A percentile compares a stretch with the other conserved stretches of the same genome.
Evolutionary conservation across 2,113 vertebrate genomes (phyloP).

Genomic region (Alectura lathami): DNA sequence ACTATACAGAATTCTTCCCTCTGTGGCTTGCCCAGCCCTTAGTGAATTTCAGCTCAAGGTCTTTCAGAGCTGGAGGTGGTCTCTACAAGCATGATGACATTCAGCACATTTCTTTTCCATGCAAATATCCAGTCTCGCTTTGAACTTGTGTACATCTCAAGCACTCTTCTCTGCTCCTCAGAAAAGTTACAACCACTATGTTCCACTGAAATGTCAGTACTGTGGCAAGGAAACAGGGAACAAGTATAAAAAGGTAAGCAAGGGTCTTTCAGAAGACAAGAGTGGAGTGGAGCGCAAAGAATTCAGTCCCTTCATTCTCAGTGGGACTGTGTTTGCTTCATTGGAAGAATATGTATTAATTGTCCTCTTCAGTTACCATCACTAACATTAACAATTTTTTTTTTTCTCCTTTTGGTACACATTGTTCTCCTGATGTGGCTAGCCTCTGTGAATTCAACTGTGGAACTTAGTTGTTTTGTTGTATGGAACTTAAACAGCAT

Average conservation of each 20-base stretch:
- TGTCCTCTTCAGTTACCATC: not conserved
- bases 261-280: not conserved
- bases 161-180: not conserved
- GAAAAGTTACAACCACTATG: not conserved
- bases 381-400: not conserved
- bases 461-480: no score
- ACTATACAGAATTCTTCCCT: not conserved
- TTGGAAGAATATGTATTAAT: not conserved
- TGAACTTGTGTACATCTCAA: not conserved
- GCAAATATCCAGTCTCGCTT: not conserved
- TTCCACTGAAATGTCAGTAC: not conserved
- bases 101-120: not conserved
- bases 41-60: not conserved
- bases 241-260: not conserved
- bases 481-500: no score
- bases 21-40: not conserved
- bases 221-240: not conserved
- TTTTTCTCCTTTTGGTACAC: not conserved
- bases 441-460: not conserved
- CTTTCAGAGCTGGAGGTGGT: not conserved
- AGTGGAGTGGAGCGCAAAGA: not conserved
- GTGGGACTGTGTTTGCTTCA: not conserved
- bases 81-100: not conserved
- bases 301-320: not conserved
- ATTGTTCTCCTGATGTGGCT: not conserved